Percentiles rank a stretch among this genome's conserved stretches.
These are phyloP conservation scores for Mechanitis mazaeus DNA, from an alignment of 2,888 invertebrate species.

Conservation along the genomic window DNA sequence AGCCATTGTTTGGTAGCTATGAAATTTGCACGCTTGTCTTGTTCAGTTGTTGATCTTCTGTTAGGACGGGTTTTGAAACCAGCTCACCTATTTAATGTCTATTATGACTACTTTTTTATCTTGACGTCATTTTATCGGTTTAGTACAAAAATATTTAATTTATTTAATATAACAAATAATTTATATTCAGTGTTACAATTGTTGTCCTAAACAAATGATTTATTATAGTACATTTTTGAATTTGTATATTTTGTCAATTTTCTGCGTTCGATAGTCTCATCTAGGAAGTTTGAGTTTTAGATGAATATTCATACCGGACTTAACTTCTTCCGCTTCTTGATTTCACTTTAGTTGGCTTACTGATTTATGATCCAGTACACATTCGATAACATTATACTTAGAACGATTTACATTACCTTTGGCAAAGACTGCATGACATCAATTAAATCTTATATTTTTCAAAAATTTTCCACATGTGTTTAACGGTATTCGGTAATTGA, in stretches of 20 bases:
- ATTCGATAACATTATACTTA: not conserved
- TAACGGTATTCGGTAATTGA: not conserved
- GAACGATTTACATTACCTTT: no score
- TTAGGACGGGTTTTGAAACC: conserved; percentile 8
- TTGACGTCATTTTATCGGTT: not conserved
- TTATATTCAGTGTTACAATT: no score
- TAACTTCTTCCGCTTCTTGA: not conserved
- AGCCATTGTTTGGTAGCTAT: conserved; percentile 49
- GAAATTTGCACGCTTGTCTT: conserved; percentile 40
- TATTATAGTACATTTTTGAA: not conserved
- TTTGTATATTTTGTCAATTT: no score
- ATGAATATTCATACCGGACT: not conserved
- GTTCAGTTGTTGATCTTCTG: conserved; percentile 18
- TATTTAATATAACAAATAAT: no score
- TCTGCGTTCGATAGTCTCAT: not conserved
- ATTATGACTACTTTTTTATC: conserved; percentile 1
- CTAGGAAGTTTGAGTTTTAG: not conserved
- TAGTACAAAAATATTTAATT: no score
- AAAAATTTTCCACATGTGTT: not conserved
- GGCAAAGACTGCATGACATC: no score
- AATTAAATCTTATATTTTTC: no score
- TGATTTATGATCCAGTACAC: not conserved
- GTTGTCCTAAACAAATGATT: not conserved
- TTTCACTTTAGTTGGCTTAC: not conserved
- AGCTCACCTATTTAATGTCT: conserved; percentile 3